Conservation (phyloP, 2,888 invertebrate species). For the Athalia cordata region DNA sequence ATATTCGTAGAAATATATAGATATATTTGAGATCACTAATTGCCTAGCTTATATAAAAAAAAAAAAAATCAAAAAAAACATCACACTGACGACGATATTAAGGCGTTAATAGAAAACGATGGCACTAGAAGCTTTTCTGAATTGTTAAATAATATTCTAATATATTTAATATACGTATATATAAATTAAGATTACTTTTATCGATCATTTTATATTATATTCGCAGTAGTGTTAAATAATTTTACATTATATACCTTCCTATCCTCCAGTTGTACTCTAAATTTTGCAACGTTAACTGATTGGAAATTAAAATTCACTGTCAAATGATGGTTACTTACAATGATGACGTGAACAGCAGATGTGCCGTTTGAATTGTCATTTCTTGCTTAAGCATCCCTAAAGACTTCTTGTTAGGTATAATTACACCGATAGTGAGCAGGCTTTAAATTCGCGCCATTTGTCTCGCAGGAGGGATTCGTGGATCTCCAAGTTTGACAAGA, state of each 20-base stretch:
- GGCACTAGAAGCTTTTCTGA: conserved; percentile 40
- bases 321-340: conserved; percentile 1
- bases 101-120: background rate
- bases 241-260: background rate
- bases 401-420: background rate
- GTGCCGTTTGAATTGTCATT: conserved; percentile 36
- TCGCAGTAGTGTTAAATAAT: conserved; percentile 17
- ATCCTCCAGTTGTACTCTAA: conserved; percentile 11
- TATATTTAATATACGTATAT: conserved; percentile 7
- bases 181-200: conserved; percentile 30
- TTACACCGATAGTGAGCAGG: conserved; percentile 11
- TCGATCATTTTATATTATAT: conserved; percentile 9
- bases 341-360: conserved; percentile 2
- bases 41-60: conserved; percentile 36
- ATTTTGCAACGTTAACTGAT: conserved; percentile 6
- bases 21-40: conserved; percentile 44
- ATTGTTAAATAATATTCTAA: conserved; percentile 12
- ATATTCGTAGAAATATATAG: conserved; percentile 39
- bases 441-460: conserved; percentile 53
- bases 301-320: conserved; percentile 14
- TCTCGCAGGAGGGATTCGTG: conserved; percentile 22
- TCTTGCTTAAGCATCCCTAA: conserved; percentile 17
- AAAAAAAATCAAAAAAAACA: background rate
- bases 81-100: too few species aligned
- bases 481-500: conserved; percentile 82